Evolutionary conservation across 2,113 vertebrate genomes (phyloP).

Genomic region (Phrynosoma platyrhinos): DNA sequence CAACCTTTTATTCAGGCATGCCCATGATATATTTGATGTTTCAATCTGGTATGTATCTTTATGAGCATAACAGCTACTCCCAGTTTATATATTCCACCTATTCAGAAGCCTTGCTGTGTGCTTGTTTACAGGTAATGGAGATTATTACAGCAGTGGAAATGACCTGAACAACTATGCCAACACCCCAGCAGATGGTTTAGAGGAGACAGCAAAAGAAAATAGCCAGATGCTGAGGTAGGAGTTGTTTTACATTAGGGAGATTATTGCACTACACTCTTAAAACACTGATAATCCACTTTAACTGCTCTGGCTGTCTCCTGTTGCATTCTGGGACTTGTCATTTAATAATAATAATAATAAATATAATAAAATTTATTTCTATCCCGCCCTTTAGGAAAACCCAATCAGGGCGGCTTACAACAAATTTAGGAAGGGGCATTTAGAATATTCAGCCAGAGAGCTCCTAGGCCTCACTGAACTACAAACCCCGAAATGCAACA

Average conservation of each 20-base stretch:
- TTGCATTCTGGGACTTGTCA: too few species aligned
- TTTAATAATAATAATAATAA: too few species aligned
- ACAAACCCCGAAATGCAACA: too few species aligned
- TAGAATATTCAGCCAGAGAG: too few species aligned
- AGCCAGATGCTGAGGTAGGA: constrained; percentile 81
- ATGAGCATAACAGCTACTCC: background rate
- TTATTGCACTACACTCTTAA: background rate
- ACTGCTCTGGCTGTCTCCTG: too few species aligned
- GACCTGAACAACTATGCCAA: constrained; percentile 87
- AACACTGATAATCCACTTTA: too few species aligned
- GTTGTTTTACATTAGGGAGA: constrained; percentile 22
- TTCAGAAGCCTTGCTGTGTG: constrained; percentile 21
- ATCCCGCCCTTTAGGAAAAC: too few species aligned
- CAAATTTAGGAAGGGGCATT: too few species aligned
- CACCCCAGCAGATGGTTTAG: constrained; percentile 57
- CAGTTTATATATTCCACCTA: constrained; percentile 11
- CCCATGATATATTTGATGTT: background rate
- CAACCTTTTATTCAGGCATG: background rate
- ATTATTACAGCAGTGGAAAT: constrained; percentile 94
- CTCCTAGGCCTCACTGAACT: too few species aligned
- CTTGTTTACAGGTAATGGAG: constrained; percentile 84
- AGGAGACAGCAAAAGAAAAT: constrained; percentile 72
- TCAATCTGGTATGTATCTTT: background rate
- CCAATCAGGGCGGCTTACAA: too few species aligned
- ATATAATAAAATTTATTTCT: too few species aligned